These are phyloP conservation scores for Elachura formosa DNA, from an alignment of 2,113 vertebrate genomes.

Conservation along the genomic window DNA sequence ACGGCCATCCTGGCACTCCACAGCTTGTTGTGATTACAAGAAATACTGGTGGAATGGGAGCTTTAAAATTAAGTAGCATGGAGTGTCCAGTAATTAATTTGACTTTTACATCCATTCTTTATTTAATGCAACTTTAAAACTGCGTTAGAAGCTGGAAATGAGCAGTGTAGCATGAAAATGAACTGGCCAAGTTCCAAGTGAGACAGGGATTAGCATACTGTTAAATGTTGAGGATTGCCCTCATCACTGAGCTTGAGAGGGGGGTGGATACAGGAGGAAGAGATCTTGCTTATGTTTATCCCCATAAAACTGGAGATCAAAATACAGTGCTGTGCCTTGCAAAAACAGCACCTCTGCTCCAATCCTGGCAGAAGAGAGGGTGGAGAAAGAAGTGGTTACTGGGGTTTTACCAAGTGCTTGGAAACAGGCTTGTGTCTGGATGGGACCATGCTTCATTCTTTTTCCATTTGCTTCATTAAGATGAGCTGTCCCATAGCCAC, in stretches of 20 bases:
- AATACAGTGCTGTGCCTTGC: fast-evolving
- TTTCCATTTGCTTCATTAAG: neutral
- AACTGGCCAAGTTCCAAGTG: constrained; percentile 61
- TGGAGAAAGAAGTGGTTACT: neutral
- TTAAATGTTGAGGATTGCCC: constrained; percentile 10
- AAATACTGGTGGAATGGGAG: constrained; percentile 73
- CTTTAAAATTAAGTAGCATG: constrained; percentile 77
- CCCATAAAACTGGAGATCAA: fast-evolving
- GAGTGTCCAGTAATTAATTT: constrained; percentile 77
- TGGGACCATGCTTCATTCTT: neutral
- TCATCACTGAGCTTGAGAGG: neutral
- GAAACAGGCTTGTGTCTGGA: neutral
- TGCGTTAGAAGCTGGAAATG: constrained; percentile 59
- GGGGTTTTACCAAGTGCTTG: neutral
- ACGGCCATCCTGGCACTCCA: neutral
- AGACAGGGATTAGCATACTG: constrained; percentile 42
- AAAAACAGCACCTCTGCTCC: neutral
- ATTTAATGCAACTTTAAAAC: constrained; percentile 72
- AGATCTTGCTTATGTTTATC: neutral
- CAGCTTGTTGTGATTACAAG: constrained; percentile 69
- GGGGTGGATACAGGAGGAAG: neutral
- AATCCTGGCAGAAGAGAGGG: neutral
- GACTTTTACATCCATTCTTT: constrained; percentile 69
- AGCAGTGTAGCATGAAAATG: constrained; percentile 58
- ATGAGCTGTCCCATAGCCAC: neutral